Evolutionary conservation across 2,888 invertebrate genomes (phyloP), one percentile per base, ranked within the genome.

Genomic region (Digitonthophagus gazella): DNA sequence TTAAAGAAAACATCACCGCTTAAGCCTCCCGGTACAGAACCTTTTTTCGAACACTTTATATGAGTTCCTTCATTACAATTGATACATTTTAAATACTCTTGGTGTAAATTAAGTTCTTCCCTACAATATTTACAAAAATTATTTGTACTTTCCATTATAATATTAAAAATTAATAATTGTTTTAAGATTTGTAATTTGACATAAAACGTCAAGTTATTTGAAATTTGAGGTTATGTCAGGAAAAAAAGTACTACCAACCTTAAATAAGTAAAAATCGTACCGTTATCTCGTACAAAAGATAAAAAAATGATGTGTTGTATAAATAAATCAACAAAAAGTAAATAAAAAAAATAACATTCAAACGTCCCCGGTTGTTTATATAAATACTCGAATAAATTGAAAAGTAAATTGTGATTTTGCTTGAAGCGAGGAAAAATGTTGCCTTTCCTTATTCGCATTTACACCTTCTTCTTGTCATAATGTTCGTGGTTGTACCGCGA

Each of bases 1-100:
- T 87, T 86, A 73, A 91, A 93, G 80, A 93, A 93, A 2, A 92
- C 86, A 84, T 93, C 93, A 6, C 93, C 91, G 0, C 86, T 78
- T 11, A 93, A 85, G 71, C 90, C 89, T 0, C 90, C 90, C 0
- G 93, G 92, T 0, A 91, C 89, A 6, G 89, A 87, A 0, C 88
- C 88, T 18, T 89, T 84, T 72, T 85, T 85, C 28, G 93, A 81
- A 77, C 93, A 93, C 18, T 84, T 82, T 14, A 90, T 79, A 77
- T 93, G 93, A 6, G 92, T 88, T 73, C 85, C 85, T 71, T 82
- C 80, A 3, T 83, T 78, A 76, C 93, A 93, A 28, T 78, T 81
- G 28, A 82, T 81, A 76, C 93, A 93, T 65, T 84, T 81, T 58
- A 93, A 80, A 16, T 88, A 89, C 44, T 90, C 89, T 54, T 88